Evolutionary conservation across 2,888 invertebrate species (phyloP), one percentile per base, ranked within the genome.

Genomic region (Panzeria rudis): DNA sequence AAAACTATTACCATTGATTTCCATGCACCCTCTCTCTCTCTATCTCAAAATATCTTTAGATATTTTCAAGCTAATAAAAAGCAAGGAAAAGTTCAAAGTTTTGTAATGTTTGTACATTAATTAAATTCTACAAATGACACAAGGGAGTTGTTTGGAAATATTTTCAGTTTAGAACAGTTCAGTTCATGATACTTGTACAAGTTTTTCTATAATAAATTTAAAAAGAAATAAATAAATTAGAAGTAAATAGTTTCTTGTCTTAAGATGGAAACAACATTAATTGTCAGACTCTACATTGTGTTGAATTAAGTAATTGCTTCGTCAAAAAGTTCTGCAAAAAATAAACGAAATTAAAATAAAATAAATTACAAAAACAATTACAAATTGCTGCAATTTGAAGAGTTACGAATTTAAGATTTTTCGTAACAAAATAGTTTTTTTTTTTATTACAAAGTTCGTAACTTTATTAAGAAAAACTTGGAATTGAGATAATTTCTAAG

Each of bases 101-200:
- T 75, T 81, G 50, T 35, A 71, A 61, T 75, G 54, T 75, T 81
- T 75, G 23, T 41, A 62, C 73, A 54, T 76, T 76, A 82, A 82
- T 71, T 82, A 82, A 71, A 76, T 54, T 54, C 35, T 29, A 35
- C 82, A 71, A 62, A 20, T 71, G 64, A 71, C 71, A 50, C 59
- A 35, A 41, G 72, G 25, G 64, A 72, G 23, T 56, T 64, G 9
- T 35, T 35, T 35, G 8, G 71, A 20, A 73, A 54, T 23, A 72
- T 41, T 62, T 61, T 61, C 9, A 73, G 61, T 61, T 73, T 61
- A 8, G n/a, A 20, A 47, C 8, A 32, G n/a, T 56, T 71, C 6
- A 56, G 32, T 44, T 56, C 20, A 20, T 69, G 41, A 7, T 64
- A 54, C 35, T 23, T 52, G 41, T 5, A 44, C 9, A 71, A 29